Base-by-base conservation (phyloP, 2,797 vertebrate species). In the Merluccius polli region DNA sequence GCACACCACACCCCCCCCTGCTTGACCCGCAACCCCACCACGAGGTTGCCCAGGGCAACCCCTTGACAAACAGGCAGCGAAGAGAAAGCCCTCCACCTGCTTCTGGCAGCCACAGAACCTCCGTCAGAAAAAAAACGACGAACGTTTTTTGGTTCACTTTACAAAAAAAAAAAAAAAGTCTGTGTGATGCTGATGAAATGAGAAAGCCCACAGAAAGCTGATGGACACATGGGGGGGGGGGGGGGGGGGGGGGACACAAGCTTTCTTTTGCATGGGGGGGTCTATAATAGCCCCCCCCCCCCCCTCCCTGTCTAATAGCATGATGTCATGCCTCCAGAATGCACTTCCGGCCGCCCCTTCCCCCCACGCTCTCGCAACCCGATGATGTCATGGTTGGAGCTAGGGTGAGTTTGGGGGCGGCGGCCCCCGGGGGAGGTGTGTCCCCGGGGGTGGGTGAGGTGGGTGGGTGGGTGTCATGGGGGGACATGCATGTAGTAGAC, bases 331-430 rank as follows among this genome's bases (percentile, higher is more conserved):
- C 29, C 68, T 18, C 68, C 31, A 18, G 30, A 41, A 31, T 32
- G 13, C 68, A 18, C 68, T 18, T 32, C 68, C 68, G 24, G 7
- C 30, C 3, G 2, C 12, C 29, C 15, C 68, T 29, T 12, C 12
- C 30, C 30, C 72, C 32, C 77, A 69, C 75, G 69, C 81, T 89
- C 81, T 75, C 38, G 2, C 38, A 41, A 31, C 41, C 70, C 73
- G 2, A 79, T 90, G 88, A 90, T 89, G 88, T 91, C 86, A 91
- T 88, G 68, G 75, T n/a, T 79, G 74, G 63, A 70, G 32, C 29
- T 12, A 83, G 86, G 84, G 78, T 77, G 83, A 85, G 87, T 68
- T 21, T 2, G 12, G 69, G 77, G 77, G 52, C 18, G 52, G 59
- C 38, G 59, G 18, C 21, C 21, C 52, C 18, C n/a, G n/a, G n/a